Base-by-base conservation (phyloP, 2,888 invertebrate species). In the Metacarcinus magister region DNA sequence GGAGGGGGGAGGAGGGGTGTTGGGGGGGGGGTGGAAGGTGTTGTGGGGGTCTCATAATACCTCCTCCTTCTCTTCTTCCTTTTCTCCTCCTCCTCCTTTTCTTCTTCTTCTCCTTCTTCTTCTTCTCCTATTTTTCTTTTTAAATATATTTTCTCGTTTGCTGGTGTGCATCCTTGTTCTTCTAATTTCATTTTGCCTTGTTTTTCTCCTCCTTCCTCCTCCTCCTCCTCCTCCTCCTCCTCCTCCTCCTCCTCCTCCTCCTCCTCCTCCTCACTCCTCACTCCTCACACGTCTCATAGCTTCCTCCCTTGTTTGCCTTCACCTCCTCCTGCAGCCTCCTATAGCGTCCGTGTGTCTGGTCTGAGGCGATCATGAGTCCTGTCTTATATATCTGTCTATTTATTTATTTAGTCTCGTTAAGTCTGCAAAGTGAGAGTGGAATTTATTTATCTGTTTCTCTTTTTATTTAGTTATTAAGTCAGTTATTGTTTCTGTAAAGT, bases 221-320 rank as follows among this genome's bases (percentile, higher is more conserved):
- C 93, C 39, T 28, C 32, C 91, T 46, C 91, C 46, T 32, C 23
- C 91, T 91, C 91, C 91, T n/a, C 44, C n/a, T 46, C 91, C 8
- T 91, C 91, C 54, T 7, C 16, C 54, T 2, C 46, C 16, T 60
- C 10, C 67, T 67, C n/a, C 67, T 67, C n/a, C 5, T n/a, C 67
- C 67, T 13, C 7, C 1, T 67, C 7, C 67, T n/a, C n/a, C 5
- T 23, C n/a, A 67, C n/a, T 67, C 67, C 54, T 54, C 7, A 54
- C 13, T 54, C 54, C 54, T 54, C 7, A 54, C 8, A 8, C 13
- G 8, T 54, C 13, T 54, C 13, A 54, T 13, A 8, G 13, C 54
- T 7, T 54, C 54, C 54, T n/a, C n/a, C n/a, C n/a, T n/a, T n/a
- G n/a, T n/a, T n/a, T n/a, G n/a, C n/a, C n/a, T n/a, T n/a, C n/a